Percentiles rank a stretch among this genome's conserved stretches.
Conservation (phyloP, 2,888 invertebrate species). For the Xestia xanthographa region DNA sequence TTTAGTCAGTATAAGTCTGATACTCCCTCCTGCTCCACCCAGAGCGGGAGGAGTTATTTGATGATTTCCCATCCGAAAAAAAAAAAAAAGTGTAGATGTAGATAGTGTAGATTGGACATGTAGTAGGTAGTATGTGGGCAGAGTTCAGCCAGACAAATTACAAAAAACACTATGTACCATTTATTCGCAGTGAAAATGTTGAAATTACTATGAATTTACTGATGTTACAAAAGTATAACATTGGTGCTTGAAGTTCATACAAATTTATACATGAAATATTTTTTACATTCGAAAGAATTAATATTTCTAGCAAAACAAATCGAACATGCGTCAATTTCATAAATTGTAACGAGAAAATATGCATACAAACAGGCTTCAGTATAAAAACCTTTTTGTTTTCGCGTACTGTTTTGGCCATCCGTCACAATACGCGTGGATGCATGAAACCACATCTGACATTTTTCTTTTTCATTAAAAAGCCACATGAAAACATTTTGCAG, state of each 20-base stretch:
- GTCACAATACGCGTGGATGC: slow-evolving; percentile 8
- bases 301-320: slow-evolving; percentile 23
- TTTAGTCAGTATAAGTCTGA: no score
- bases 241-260: slow-evolving; percentile 4
- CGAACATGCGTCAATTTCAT: slow-evolving; percentile 23
- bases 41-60: no score
- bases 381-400: slow-evolving; percentile 12
- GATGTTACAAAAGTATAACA: background rate
- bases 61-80: no score
- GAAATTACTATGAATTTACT: background rate
- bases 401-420: slow-evolving; percentile 7
- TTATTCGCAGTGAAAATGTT: background rate
- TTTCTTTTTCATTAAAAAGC: slow-evolving; percentile 12
- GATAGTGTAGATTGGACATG: no score
- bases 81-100: no score
- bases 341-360: slow-evolving; percentile 44
- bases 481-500: background rate
- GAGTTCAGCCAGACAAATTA: background rate
- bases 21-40: no score
- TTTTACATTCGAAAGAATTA: slow-evolving; percentile 23
- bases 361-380: slow-evolving; percentile 35
- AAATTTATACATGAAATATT: slow-evolving; percentile 14
- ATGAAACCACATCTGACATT: slow-evolving; percentile 13
- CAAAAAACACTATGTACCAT: background rate
- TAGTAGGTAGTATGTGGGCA: background rate